phyloP scores from a whole-genome alignment of 2,888 invertebrate genomes.

The Callyntrura sp. region DNA sequence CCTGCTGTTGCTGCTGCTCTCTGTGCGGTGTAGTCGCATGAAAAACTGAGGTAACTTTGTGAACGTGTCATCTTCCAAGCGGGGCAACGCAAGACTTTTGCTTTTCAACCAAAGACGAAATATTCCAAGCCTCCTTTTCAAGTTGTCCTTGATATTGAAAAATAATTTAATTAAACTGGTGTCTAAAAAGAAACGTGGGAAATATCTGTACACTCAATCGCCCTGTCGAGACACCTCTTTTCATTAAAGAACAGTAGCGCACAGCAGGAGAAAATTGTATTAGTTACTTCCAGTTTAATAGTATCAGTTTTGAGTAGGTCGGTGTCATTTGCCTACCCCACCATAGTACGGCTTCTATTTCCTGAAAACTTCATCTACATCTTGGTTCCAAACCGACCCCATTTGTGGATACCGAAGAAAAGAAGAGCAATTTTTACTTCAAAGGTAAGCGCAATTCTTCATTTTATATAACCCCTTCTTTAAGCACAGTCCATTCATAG shows the following conservation, averaged over 20 bases:
- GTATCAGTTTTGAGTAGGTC: neutral
- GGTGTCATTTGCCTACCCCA: neutral
- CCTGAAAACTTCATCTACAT: neutral
- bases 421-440: neutral
- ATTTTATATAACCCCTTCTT: neutral
- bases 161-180: conserved; percentile 18
- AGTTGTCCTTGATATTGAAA: conserved; percentile 23
- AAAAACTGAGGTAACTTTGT: neutral
- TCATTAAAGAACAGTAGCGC: neutral
- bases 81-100: conserved; percentile 25
- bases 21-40: conserved; percentile 27
- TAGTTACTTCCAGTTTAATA: neutral
- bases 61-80: neutral
- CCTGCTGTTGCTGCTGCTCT: no score
- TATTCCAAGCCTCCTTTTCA: neutral
- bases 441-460: neutral
- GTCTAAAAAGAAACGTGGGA: neutral
- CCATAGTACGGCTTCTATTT: neutral
- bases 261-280: neutral
- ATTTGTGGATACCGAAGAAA: neutral
- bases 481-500: neutral
- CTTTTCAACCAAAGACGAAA: neutral
- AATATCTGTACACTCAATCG: neutral
- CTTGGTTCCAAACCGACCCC: neutral
- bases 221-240: neutral